phyloP scores from a whole-genome alignment of 2,113 vertebrate species.

The Tragelaphus buxtoni region DNA sequence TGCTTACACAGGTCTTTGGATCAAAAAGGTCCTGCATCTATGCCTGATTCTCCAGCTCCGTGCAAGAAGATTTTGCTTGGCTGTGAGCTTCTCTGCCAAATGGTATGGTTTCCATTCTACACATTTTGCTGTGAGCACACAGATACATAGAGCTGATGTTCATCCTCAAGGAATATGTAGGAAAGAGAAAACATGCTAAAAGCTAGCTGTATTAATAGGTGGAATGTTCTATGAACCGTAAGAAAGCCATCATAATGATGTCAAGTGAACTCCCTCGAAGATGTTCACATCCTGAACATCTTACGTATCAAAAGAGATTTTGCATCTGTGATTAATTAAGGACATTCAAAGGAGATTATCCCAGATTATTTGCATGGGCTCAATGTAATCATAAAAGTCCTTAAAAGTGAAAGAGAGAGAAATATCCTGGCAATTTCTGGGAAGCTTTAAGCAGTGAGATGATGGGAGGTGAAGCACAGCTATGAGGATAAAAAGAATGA shows the following conservation, averaged over 20 bases:
- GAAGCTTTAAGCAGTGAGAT: not conserved
- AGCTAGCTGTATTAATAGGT: not conserved
- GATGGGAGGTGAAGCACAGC: not conserved
- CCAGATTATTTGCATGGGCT: not conserved
- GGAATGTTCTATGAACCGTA: not conserved
- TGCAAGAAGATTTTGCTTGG: not conserved
- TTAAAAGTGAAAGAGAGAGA: not conserved
- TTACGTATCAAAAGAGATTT: not conserved
- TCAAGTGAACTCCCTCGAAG: not conserved
- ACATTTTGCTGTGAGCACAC: not conserved
- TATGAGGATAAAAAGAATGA: not conserved
- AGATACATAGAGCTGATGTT: not conserved
- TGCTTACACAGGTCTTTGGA: not conserved
- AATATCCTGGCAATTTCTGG: not conserved
- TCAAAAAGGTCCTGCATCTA: not conserved
- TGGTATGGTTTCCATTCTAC: not conserved
- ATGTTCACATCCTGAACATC: not conserved
- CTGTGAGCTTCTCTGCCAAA: not conserved
- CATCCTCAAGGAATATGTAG: not conserved
- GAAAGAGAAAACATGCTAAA: not conserved
- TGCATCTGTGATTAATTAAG: not conserved
- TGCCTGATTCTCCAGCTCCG: not conserved
- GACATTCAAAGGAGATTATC: not conserved
- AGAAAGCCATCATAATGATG: not conserved
- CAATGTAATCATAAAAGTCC: not conserved